phyloP scores from a whole-genome alignment of 1,140 invertebrate genomes.

The Eriosoma lanigerum region DNA sequence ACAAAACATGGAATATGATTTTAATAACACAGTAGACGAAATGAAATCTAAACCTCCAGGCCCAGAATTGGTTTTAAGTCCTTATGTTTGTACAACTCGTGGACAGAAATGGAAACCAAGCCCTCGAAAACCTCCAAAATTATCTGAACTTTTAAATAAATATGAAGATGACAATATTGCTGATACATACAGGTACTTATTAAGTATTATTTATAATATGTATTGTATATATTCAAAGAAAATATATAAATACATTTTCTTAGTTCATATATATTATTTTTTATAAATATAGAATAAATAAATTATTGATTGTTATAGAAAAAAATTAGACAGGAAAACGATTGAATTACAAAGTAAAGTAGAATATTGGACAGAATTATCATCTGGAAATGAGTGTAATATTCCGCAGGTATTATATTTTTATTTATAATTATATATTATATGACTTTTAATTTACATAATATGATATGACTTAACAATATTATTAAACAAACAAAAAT shows the following conservation, averaged over 20 bases:
- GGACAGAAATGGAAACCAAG: conserved; percentile 35
- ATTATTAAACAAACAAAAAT: no score
- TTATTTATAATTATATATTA: not conserved
- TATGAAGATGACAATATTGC: conserved; percentile 39
- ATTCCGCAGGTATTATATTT: conserved; percentile 35
- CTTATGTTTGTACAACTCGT: conserved; percentile 44
- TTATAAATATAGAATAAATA: no score
- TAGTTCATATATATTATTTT: no score
- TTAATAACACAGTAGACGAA: conserved; percentile 15
- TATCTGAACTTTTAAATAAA: conserved; percentile 25
- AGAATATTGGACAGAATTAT: conserved; percentile 40
- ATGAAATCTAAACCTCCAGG: not conserved
- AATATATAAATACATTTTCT: no score
- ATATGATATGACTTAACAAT: not conserved
- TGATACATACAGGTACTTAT: conserved; percentile 22
- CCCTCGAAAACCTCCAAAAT: conserved; percentile 38
- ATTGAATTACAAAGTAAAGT: conserved; percentile 38
- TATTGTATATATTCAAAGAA: no score
- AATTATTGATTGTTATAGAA: conserved; percentile 6
- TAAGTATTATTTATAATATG: no score
- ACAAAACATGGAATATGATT: not conserved
- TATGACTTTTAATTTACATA: not conserved
- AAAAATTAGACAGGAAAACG: conserved; percentile 34
- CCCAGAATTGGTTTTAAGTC: conserved; percentile 10
- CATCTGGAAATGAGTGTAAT: not conserved